Percentiles rank a stretch among this genome's conserved stretches.
Evolutionary conservation across 1,140 invertebrate species (phyloP).

Genomic region (Scaptodrosophila lebanonensis): DNA sequence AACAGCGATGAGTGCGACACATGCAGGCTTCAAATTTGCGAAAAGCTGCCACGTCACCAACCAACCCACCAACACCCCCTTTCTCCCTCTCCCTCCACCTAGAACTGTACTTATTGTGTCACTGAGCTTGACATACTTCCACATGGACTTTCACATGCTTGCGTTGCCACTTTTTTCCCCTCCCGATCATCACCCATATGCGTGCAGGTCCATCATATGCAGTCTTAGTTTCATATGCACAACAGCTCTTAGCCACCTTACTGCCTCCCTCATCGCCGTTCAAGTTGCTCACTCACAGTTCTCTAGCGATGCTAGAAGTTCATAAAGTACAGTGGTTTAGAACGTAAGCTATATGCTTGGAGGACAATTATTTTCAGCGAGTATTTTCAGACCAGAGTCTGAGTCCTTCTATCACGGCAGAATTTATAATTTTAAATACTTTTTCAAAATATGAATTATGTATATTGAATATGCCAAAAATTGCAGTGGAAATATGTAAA

Average conservation of each 20-base stretch:
- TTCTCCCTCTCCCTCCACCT: slow-evolving; percentile 4
- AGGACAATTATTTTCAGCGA: no score
- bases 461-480: no score
- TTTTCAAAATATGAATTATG: no score
- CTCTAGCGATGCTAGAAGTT: slow-evolving; percentile 52
- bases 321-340: no score
- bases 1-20: slow-evolving; percentile 51
- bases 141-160: slow-evolving; percentile 48
- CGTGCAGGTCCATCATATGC: slow-evolving; percentile 71
- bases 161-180: slow-evolving; percentile 23
- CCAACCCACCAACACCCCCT: not conserved
- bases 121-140: slow-evolving; percentile 73
- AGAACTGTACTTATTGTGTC: slow-evolving; percentile 63
- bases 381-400: no score
- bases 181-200: not conserved
- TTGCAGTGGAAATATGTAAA: no score
- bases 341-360: no score
- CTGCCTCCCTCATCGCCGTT: slow-evolving; percentile 42
- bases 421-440: no score
- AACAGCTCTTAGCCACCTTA: not conserved
- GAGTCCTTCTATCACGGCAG: no score
- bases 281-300: slow-evolving; percentile 67
- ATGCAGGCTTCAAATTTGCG: slow-evolving; percentile 73
- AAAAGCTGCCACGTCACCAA: not conserved
- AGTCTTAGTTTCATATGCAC: slow-evolving; percentile 60